Evolutionary conservation across 2,797 vertebrate species (phyloP).

Genomic region (Pseudochirops cupreus): DNA sequence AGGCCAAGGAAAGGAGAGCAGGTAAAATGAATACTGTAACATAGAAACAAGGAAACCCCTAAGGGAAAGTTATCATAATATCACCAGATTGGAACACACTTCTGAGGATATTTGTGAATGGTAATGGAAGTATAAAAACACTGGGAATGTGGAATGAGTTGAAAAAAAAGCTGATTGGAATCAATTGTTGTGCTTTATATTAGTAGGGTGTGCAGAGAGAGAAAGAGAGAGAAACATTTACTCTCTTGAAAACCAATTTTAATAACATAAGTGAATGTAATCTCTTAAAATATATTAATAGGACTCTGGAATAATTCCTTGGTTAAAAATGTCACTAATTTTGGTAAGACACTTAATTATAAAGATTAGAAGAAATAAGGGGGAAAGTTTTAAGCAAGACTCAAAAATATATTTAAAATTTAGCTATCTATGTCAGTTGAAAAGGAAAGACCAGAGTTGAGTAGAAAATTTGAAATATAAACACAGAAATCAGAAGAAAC

Average conservation of each 20-base stretch:
- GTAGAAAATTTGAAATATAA: background rate
- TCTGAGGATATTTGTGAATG: slow-evolving; percentile 87
- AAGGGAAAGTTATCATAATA: slow-evolving; percentile 87
- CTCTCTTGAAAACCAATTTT: slow-evolving; percentile 81
- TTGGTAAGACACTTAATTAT: slow-evolving; percentile 63
- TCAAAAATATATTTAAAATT: slow-evolving; percentile 52
- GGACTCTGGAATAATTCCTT: slow-evolving; percentile 83
- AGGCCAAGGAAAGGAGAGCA: slow-evolving; percentile 86
- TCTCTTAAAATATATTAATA: slow-evolving; percentile 82
- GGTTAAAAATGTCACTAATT: slow-evolving; percentile 81
- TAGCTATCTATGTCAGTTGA: background rate
- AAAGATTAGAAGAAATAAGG: slow-evolving; percentile 52
- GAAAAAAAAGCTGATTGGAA: slow-evolving; percentile 85
- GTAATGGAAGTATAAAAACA: slow-evolving; percentile 86
- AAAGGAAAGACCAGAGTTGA: background rate
- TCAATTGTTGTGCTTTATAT: slow-evolving; percentile 85
- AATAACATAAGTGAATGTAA: slow-evolving; percentile 80
- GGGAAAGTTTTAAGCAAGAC: slow-evolving; percentile 19
- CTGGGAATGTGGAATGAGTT: slow-evolving; percentile 83
- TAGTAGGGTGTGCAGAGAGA: slow-evolving; percentile 80
- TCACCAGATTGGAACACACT: slow-evolving; percentile 85
- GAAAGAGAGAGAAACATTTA: slow-evolving; percentile 69
- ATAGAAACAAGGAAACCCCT: slow-evolving; percentile 87
- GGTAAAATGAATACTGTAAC: slow-evolving; percentile 86
- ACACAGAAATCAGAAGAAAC: background rate